phyloP scores from a whole-genome alignment of 2,888 invertebrate species.

The Neocrepidodera transversa region DNA sequence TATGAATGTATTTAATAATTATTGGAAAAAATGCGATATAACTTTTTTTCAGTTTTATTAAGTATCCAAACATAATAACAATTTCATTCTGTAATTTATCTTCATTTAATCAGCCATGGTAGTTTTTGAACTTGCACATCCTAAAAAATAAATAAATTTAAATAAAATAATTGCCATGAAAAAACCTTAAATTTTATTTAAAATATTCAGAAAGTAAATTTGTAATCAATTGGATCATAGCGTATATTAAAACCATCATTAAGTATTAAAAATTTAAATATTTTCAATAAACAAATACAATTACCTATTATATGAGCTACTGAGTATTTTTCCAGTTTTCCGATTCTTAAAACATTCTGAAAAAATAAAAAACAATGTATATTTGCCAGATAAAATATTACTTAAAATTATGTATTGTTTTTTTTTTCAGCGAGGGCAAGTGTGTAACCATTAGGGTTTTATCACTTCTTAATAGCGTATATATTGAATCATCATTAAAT shows the following conservation, averaged over 20 bases:
- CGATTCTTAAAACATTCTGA: not conserved
- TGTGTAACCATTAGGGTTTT: constrained; percentile 37
- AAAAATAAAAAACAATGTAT: not conserved
- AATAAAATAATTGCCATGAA: not conserved
- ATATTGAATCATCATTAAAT: constrained; percentile 36
- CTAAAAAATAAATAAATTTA: too few relatives aligned
- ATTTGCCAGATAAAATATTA: not conserved
- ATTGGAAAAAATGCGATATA: too few relatives aligned
- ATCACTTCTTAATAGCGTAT: constrained; percentile 45
- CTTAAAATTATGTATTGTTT: not conserved
- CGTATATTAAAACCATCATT: constrained; percentile 34
- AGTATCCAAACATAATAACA: too few relatives aligned
- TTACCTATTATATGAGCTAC: too few relatives aligned
- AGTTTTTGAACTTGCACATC: too few relatives aligned
- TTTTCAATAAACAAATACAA: not conserved
- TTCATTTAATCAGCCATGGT: too few relatives aligned
- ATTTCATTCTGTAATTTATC: too few relatives aligned
- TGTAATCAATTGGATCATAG: constrained; percentile 28
- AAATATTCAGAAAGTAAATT: too few relatives aligned
- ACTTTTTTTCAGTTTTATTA: too few relatives aligned
- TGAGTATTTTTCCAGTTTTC: not conserved
- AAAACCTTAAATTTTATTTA: too few relatives aligned
- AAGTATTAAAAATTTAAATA: not conserved
- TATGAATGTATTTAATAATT: too few relatives aligned
- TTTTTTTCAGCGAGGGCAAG: constrained; percentile 44